Base-by-base conservation (phyloP, 1,140 invertebrate genomes). In the Colletes latitarsis region DNA sequence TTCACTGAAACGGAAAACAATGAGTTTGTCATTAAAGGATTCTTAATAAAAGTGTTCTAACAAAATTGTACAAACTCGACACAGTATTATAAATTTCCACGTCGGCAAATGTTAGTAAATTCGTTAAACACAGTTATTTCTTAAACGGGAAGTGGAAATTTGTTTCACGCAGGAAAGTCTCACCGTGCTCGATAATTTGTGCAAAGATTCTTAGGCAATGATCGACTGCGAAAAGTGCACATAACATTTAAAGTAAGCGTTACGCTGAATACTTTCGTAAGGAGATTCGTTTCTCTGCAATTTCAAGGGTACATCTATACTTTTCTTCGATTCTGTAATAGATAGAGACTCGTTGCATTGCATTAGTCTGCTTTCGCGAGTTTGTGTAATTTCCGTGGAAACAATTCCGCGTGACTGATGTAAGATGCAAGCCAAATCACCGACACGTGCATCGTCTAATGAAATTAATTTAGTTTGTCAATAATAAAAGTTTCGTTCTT, bases 241-340 rank as follows among this genome's bases (percentile, higher is more conserved):
- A 9, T 14, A 66, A 66, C 60, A 46, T 21, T 63, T 60, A 8
- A 74, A 39, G 17, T 52, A 19, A 58, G 43, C 55, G 46, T 55
- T 14, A 6, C 46, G 3, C 10, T n/a, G 12, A 41, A 14, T 2
- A 15, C 12, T 75, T 75, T 66, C 60, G 60, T 15, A 74, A 74
- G 14, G 5, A 30, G 15, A 43, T 70, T 41, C 30, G 46, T 43
- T 55, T 55, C n/a, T 15, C 72, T 10, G 21, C 49, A 76, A 55
- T 67, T 67, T 76, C 62, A 76, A 76, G 73, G 73, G 39, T 4
- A 67, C 3, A 67, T 6, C 10, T 14, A 12, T 41, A 21, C n/a
- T 57, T 76, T 43, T 17, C 15, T 14, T 21, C 39, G n/a, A n/a
- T 43, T 67, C 49, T 17, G 73, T 49, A 67, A 76, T 14, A 49